Base-by-base conservation (phyloP, 2,113 vertebrate genomes). In the Pampusana beccarii region DNA sequence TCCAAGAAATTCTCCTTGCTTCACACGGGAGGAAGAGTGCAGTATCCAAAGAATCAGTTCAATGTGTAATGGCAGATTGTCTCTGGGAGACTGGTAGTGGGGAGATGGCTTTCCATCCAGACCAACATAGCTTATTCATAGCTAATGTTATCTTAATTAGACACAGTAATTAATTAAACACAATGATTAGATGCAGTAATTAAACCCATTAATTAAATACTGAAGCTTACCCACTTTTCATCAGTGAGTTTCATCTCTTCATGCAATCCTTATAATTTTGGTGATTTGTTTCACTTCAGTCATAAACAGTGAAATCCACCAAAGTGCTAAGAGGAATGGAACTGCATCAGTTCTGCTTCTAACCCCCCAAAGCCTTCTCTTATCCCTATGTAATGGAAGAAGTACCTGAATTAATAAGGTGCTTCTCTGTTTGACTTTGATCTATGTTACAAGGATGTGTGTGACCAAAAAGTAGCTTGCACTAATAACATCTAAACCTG, bases 131-230 rank as follows among this genome's bases (percentile, higher is more conserved):
- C 12, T 67, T 83, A 91, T 78, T 95, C 75, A 84, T 56, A 78
- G 73, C 42, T 74, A 88, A 90, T 73, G 51, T 58, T 86, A 92
- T 84, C 72, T 95, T 86, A 58, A 87, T 93, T 88, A 91, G 67
- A 92, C 72, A 93, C 51, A 67, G 51, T 60, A 85, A 96, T 91
- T 93, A 88, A 93, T 91, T 93, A 89, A 77, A 89, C 26, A 80
- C 20, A 95, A 74, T 86, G 16, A 91, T 93, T 80, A 91, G 80
- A 86, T 78, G 48, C 69, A 80, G 91, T 90, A 93, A 94, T 90
- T 96, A 92, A 90, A 86, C 34, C 31, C 44, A 78, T 92, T 93
- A 94, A 95, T 92, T 92, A 83, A 92, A 93, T 75, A 51, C 60
- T 84, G 56, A 88, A 86, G 38, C n/a, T 93, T 88, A 95, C 26